Base-by-base conservation (phyloP, 2,797 vertebrate genomes). In the Sus cebifrons region DNA sequence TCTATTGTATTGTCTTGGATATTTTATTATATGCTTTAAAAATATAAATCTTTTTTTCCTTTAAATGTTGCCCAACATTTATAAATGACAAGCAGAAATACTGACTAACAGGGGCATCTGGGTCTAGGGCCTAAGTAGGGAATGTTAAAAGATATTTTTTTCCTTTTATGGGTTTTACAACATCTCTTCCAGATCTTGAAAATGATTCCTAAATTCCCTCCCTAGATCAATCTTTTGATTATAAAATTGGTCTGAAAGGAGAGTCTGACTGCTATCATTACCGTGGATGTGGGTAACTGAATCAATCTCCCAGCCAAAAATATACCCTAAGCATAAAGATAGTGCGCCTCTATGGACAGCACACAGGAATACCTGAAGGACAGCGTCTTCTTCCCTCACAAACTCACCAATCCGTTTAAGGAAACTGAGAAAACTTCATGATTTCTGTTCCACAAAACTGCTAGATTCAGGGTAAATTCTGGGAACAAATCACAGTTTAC, bases 61-160 rank as follows among this genome's bases (percentile, higher is more conserved):
- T 92, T 83, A 56, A 96, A 94, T 32, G 23, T 86, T 93, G 81
- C 32, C 27, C 77, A 87, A 70, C 13, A 83, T 92, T 87, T 87
- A 78, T 25, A 96, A 96, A 90, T 29, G 79, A 27, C 58, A 94
- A 54, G 40, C 1, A 86, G 52, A 92, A 92, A 92, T 49, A 86
- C 3, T 95, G 70, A 44, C 52, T 89, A 86, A 82, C 82, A 86
- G 12, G 82, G 21, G 52, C 20, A 60, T 78, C 52, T 36, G 14
- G n/a, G 12, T 60, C 36, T 65, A 44, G 68, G 44, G 84, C 49
- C 36, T 64, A 56, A 91, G 29, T 14, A 74, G 78, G 62, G 40
- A 54, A 71, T 64, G 20, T 52, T 78, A 49, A 84, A 58, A 88
- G n/a, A 70, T 21, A 27, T 12, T 62, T 86, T 89, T 92, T 75